These are phyloP conservation scores for Caenorhabditis sp. DNA, from an alignment of 2,888 invertebrate species.

Conservation along the genomic window DNA sequence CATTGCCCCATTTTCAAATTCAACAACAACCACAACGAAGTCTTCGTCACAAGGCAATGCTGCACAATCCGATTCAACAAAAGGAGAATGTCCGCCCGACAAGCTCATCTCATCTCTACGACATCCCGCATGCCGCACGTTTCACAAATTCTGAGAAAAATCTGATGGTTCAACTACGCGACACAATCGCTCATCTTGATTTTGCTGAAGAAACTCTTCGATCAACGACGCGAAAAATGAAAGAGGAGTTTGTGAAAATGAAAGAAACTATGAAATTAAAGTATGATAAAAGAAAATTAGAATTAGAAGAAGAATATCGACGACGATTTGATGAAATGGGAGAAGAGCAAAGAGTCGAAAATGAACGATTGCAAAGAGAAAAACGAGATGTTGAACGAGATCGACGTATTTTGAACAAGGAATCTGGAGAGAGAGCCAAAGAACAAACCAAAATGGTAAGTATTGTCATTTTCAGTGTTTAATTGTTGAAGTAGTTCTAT, in stretches of 20 bases:
- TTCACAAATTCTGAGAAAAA: conserved; percentile 2
- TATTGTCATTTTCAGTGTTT: background rate
- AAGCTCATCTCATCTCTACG: conserved; percentile 13
- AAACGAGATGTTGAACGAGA: conserved; percentile 29
- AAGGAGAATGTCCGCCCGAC: conserved; percentile 3
- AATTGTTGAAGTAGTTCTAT: too few species aligned
- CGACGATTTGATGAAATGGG: conserved; percentile 6
- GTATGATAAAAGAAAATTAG: background rate
- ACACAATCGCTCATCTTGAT: conserved; percentile 33
- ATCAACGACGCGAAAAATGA: background rate
- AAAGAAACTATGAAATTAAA: conserved; percentile 3
- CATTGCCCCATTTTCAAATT: background rate
- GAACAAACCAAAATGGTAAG: conserved; percentile 2
- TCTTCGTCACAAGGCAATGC: background rate
- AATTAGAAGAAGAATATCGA: conserved; percentile 8
- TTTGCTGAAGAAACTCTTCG: conserved; percentile 11
- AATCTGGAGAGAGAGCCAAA: background rate
- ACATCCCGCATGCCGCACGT: background rate
- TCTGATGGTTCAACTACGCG: conserved; percentile 23
- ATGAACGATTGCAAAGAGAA: conserved; percentile 10
- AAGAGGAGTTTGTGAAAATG: background rate
- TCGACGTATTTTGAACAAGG: background rate
- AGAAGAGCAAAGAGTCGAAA: conserved; percentile 10
- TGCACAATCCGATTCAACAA: background rate
- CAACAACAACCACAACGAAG: background rate